Conservation (phyloP, 2,888 invertebrate species). For the Agriopis leucophaearia region DNA sequence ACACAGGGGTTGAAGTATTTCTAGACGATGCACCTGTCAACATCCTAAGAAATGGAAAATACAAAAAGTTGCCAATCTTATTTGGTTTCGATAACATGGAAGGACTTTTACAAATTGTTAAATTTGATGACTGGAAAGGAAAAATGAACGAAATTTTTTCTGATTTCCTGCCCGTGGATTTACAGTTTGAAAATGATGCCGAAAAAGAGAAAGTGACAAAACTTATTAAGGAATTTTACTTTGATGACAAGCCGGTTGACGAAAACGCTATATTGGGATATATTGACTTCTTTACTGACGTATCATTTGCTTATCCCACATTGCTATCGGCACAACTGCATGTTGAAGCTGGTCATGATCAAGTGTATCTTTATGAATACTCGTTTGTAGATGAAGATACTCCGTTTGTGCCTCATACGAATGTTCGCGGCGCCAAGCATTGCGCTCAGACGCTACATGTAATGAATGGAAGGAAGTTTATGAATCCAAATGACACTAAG, state of each 20-base stretch:
- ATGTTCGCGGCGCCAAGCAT: constrained; percentile 54
- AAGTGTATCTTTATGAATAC: constrained; percentile 65
- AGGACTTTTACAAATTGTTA: constrained; percentile 46
- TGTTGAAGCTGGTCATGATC: constrained; percentile 56
- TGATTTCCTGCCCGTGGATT: constrained; percentile 62
- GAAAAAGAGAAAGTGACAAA: constrained; percentile 56
- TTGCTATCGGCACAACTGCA: constrained; percentile 55
- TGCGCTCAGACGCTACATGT: constrained; percentile 56
- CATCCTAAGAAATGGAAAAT: constrained; percentile 56
- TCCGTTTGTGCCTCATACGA: constrained; percentile 51
- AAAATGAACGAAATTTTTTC: constrained; percentile 64
- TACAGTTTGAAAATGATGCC: constrained; percentile 56
- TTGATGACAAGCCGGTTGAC: constrained; percentile 54
- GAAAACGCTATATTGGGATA: constrained; percentile 54
- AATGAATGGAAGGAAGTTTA: constrained; percentile 38
- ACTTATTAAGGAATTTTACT: constrained; percentile 61
- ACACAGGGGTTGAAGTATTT: constrained; percentile 49
- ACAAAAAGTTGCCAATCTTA: constrained; percentile 59
- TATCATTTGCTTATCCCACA: constrained; percentile 53
- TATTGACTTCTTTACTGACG: constrained; percentile 70
- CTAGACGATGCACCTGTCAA: constrained; percentile 57
- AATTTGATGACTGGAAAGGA: constrained; percentile 55
- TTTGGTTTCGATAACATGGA: constrained; percentile 64
- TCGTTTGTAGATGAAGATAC: constrained; percentile 55
- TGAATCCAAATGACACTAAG: constrained; percentile 21